Evolutionary conservation across 1,140 invertebrate genomes (phyloP), one percentile per base, ranked within the genome.

Genomic region (Drosophila aff.): DNA sequence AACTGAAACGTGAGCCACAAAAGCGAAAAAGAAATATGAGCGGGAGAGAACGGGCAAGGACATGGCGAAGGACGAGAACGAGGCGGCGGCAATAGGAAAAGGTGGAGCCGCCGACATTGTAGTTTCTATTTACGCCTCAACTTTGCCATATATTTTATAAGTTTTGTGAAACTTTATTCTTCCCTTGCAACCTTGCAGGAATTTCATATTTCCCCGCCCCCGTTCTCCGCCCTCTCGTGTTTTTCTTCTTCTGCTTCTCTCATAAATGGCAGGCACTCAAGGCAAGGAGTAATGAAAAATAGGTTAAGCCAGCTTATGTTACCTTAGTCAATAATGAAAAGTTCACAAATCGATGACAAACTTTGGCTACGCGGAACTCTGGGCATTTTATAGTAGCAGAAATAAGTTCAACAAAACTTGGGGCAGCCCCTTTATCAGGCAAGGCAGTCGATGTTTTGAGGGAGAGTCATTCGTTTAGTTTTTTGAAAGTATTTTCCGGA

Each of bases 91-190:
- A 18, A 38, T 23, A 11, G 65, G 47, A 44, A 38, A 28, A 62
- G 11, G 28, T 26, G 50, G 53, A 18, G 28, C 18, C 44, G 67
- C 21, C 44, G 64, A 73, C 77, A 68, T 81, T 78, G 67, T 73
- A 82, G 79, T 81, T 89, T 78, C 77, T 71, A 81, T 89, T 84
- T 71, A 59, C 73, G 76, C 62, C 73, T 55, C 50, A 75, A 77
- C 64, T 81, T 87, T 80, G 46, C 64, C 72, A 58, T 63, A 83
- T 81, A 87, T 78, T 83, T 89, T 81, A 87, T 84, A 87, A 81
- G 64, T 75, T 79, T 26, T 33, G 71, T 43, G 44, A 72, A 73
- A 73, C 69, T 73, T 73, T 68, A 72, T 55, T 72, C 38, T 46
- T 72, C 10, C 13, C 23, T 38, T 46, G 40, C 75, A 77, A 68